Base-by-base conservation (phyloP, 2,113 vertebrate genomes). In the Urocynchramus pylzowi region DNA sequence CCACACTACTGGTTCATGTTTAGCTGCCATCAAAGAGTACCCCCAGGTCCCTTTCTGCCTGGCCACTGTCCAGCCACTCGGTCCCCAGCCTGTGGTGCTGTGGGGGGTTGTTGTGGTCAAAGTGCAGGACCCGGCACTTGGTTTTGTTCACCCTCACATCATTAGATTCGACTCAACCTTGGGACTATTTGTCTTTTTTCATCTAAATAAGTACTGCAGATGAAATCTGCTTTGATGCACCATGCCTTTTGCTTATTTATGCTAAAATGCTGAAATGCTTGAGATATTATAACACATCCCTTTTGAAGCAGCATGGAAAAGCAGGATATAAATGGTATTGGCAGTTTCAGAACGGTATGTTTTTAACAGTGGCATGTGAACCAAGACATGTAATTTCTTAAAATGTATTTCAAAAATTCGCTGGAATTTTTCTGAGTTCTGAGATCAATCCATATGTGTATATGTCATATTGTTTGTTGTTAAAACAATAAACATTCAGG, bases 81-180 rank as follows among this genome's bases (percentile, higher is more conserved):
- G 28, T 21, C 10, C 10, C 13, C 50, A 56, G 50, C 35, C 30
- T 20, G 8, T 7, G 1, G 11, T 2, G 8, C 16, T 57, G 35
- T 35, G 35, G 35, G 3, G 10, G 3, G 9, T 16, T 19, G 7
- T 3, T 56, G 30, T 28, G 41, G 12, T 9, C 42, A 16, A 56
- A 28, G 8, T 14, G 23, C 23, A 41, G n/a, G n/a, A 47, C 5
- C 3, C 0, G 1, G 23, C 7, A 6, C 24, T 35, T 16, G 35
- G 15, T 21, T n/a, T 35, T 30, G 12, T 30, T 57, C 15, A 41
- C 10, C 3, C 16, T 49, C 42, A 65, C 13, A 26, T 31, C 7
- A 23, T 4, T 42, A 13, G 20, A 71, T 71, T 83, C 0, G 1
- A 19, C 37, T 16, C 26, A 52, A 1, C 6, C 69, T 75, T 2